Conservation (phyloP, 2,797 vertebrate genomes). For the Neosilurus hyrtlii region DNA sequence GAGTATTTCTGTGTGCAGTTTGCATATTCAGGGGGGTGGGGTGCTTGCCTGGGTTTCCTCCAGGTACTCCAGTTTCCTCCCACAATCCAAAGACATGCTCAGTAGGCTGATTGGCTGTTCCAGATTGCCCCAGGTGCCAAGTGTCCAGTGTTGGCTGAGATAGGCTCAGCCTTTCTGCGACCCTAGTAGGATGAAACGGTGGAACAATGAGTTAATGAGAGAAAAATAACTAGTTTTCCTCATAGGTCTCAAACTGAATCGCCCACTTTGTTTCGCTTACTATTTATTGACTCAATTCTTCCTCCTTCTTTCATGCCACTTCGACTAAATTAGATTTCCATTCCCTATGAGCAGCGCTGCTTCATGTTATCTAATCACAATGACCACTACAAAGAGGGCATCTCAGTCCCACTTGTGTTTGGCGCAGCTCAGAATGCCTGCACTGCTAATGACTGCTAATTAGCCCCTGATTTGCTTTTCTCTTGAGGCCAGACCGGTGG, state of each 20-base stretch:
- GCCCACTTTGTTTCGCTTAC: conserved; percentile 20
- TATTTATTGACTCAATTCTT: conserved; percentile 42
- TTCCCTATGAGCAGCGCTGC: conserved; percentile 16
- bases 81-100: no score
- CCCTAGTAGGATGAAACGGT: no score
- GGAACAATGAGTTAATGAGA: no score
- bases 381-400: conserved; percentile 31
- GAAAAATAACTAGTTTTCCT: no score
- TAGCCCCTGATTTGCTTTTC: conserved; percentile 37
- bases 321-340: conserved; percentile 46
- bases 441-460: conserved; percentile 50
- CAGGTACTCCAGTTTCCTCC: no score
- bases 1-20: no score
- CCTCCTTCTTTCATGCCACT: conserved; percentile 35
- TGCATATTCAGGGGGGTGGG: no score
- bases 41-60: no score
- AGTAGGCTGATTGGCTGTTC: no score
- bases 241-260: conserved; percentile 5
- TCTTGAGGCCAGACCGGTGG: conserved; percentile 21
- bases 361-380: conserved; percentile 33
- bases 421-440: conserved; percentile 17
- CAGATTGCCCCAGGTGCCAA: no score
- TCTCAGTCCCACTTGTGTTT: conserved; percentile 25
- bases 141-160: no score
- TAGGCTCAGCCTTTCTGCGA: no score